phyloP scores from a whole-genome alignment of 2,113 vertebrate genomes.

The Notarius lentiginosus region DNA sequence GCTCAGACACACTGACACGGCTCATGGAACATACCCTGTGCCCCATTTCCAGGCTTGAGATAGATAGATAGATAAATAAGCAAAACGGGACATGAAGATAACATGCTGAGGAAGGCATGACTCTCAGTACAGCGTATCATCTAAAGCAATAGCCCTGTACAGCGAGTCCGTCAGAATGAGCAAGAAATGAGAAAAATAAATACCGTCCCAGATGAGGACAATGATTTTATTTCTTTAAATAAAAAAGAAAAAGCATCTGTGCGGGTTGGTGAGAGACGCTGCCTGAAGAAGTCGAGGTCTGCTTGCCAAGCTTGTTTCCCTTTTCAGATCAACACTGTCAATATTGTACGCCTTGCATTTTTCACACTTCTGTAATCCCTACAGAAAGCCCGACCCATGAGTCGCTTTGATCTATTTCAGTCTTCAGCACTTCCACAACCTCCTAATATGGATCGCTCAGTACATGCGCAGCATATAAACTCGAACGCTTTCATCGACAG shows the following conservation, averaged over 20 bases:
- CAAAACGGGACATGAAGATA: slow-evolving; percentile 8
- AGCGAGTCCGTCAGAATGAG: neutral
- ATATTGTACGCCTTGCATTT: slow-evolving; percentile 61
- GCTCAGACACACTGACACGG: neutral
- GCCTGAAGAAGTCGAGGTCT: slow-evolving; percentile 5
- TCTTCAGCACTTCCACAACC: slow-evolving; percentile 57
- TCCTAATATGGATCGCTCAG: slow-evolving; percentile 38
- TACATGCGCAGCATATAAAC: slow-evolving; percentile 47
- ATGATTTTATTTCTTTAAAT: slow-evolving; percentile 3
- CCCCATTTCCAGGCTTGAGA: slow-evolving; percentile 3
- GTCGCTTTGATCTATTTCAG: slow-evolving; percentile 61
- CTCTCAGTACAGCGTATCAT: neutral
- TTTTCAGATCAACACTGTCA: slow-evolving; percentile 61
- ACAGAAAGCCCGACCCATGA: slow-evolving; percentile 55
- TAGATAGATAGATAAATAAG: slow-evolving; percentile 39
- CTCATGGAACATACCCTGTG: slow-evolving; percentile 22
- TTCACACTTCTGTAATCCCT: slow-evolving; percentile 60
- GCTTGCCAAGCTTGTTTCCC: slow-evolving; percentile 34
- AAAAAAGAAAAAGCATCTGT: neutral
- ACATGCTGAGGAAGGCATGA: slow-evolving; percentile 18
- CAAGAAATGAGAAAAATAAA: neutral
- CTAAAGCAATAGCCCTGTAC: neutral
- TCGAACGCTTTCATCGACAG: slow-evolving; percentile 50
- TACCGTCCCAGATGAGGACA: neutral
- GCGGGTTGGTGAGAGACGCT: neutral